Evolutionary conservation across 2,113 vertebrate genomes (phyloP).

Genomic region (Ploceus nigricollis): DNA sequence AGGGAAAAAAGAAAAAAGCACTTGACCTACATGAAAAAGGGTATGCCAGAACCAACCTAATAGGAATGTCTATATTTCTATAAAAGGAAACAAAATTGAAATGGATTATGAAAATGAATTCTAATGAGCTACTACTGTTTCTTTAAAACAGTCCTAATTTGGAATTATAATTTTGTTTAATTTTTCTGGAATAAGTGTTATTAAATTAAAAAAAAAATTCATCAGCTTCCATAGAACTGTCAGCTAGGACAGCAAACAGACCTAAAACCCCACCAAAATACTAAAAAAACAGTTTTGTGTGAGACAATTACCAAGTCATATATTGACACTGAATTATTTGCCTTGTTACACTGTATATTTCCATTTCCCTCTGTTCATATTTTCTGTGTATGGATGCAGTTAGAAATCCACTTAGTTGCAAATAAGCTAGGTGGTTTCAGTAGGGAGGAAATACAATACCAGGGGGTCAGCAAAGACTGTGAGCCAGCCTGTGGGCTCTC

Average conservation of each 20-base stretch:
- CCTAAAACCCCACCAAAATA: neutral
- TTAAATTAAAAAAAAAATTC: neutral
- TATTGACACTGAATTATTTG: neutral
- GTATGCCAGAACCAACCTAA: neutral
- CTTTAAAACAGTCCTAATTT: neutral
- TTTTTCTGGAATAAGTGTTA: neutral
- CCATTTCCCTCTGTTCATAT: neutral
- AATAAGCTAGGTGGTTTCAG: neutral
- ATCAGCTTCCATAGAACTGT: neutral
- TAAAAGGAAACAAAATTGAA: neutral
- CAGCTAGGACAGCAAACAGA: neutral
- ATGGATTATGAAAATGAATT: neutral
- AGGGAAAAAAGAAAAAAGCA: neutral
- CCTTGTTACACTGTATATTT: neutral
- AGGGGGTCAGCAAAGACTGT: neutral
- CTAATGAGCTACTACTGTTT: neutral
- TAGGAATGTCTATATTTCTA: neutral
- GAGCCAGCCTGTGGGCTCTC: neutral
- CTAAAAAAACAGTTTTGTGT: neutral
- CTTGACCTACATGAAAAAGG: neutral
- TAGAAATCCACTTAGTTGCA: neutral
- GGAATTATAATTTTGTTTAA: neutral
- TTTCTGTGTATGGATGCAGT: neutral
- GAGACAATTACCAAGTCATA: neutral
- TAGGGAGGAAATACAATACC: neutral